A percentile compares a stretch with the other conserved stretches of the same genome.
These are phyloP conservation scores for Ladona fulva DNA, from an alignment of 1,140 invertebrate genomes.

Conservation along the genomic window DNA sequence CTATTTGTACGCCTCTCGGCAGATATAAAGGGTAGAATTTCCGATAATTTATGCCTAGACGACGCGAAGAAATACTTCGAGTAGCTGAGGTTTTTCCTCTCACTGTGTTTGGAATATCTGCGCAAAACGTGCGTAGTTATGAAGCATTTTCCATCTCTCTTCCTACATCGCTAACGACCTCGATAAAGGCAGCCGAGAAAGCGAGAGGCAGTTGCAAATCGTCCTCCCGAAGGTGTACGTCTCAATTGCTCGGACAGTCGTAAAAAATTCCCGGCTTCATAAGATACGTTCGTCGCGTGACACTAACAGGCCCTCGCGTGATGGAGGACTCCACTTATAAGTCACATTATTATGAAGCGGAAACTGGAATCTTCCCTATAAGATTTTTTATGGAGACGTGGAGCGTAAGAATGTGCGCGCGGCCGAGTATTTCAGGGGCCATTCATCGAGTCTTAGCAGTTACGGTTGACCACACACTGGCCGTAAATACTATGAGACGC, in stretches of 20 bases:
- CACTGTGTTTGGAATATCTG: no score
- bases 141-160: neutral
- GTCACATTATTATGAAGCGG: conserved; percentile 5
- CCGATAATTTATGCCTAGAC: no score
- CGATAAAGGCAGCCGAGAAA: neutral
- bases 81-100: no score
- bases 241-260: neutral
- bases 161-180: neutral
- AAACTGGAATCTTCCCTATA: neutral
- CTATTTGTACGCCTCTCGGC: no score
- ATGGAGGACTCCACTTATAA: neutral
- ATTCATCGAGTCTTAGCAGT: neutral
- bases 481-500: neutral
- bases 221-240: neutral
- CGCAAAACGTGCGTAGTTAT: no score
- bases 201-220: neutral
- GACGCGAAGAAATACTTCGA: no score
- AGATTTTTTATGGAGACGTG: neutral
- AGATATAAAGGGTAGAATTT: no score
- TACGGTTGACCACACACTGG: neutral
- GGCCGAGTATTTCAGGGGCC: neutral
- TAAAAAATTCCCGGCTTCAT: neutral
- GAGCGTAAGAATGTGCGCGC: neutral
- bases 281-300: neutral
- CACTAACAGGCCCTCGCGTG: neutral